Evolutionary conservation across 2,113 vertebrate genomes (phyloP).

Genomic region (Callaeas wilsoni): DNA sequence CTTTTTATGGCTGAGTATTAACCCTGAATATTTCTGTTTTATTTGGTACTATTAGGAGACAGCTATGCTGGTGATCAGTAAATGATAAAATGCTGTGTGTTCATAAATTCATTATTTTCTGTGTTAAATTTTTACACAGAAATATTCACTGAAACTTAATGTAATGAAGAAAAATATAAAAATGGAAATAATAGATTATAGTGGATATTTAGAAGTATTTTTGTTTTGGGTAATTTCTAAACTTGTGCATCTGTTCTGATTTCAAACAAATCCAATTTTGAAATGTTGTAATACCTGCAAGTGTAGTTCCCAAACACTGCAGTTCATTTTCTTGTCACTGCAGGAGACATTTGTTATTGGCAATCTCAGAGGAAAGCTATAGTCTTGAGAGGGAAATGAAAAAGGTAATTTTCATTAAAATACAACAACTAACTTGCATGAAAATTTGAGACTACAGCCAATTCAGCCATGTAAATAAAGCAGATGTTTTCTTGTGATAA

Average conservation of each 20-base stretch:
- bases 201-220: background rate
- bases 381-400: conserved; percentile 38
- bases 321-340: conserved; percentile 61
- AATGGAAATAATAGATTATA: background rate
- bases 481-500: conserved; percentile 53
- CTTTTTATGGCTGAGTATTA: background rate
- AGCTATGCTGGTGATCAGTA: background rate
- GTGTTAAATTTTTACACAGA: background rate
- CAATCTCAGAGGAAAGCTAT: conserved; percentile 38
- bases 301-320: background rate
- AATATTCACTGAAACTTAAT: background rate
- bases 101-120: background rate
- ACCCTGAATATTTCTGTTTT: background rate
- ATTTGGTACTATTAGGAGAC: background rate
- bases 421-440: conserved; percentile 8
- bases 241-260: conserved; percentile 35
- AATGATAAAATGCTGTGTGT: background rate
- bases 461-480: conserved; percentile 42
- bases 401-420: conserved; percentile 61
- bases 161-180: background rate
- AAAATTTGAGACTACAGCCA: conserved; percentile 10
- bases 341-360: conserved; percentile 61
- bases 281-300: conserved; percentile 34
- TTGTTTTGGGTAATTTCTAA: background rate
- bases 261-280: background rate